Base-by-base conservation (phyloP, 2,113 vertebrate genomes). In the Prietella phreatophila region DNA sequence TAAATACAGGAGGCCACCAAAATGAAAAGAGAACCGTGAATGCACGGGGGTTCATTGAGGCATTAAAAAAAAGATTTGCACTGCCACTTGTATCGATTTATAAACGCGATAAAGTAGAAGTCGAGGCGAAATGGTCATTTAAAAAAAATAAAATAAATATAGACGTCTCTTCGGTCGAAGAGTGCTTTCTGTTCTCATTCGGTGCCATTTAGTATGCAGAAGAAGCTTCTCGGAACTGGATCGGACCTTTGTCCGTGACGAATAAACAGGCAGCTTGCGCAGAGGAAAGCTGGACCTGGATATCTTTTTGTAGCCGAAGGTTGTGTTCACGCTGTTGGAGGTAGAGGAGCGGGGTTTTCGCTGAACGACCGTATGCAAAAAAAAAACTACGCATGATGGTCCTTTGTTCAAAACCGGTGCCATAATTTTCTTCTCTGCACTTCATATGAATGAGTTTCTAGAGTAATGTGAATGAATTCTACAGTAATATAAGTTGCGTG, bases 31-130 rank as follows among this genome's bases (percentile, higher is more conserved):
- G 42, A 76, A 27, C 13, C 17, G 20, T 73, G 36, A 73, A 73
- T 1, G 19, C 33, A 73, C 13, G n/a, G 39, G 76, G 14, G 47
- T 79, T 55, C 27, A 79, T 53, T 63, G 47, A 88, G 81, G 80
- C 82, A 87, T 88, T 88, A 83, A 82, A 85, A 30, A 36, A 36
- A 80, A 73, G 9, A 85, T 85, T 89, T 89, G 84, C 89, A 90
- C 89, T 90, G 89, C 86, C 89, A 85, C 63, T 89, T 82, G 36
- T 63, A 82, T 53, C 65, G 83, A 84, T 82, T 47, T 81, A n/a
- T 25, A 65, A 30, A 78, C 63, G 79, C 33, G 55, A 55, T 10
- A 9, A 79, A 53, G 47, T 50, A 50, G 63, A n/a, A 61, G 73
- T 47, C 2, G 22, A 47, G 39, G 73, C 22, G 20, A n/a, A 60